Evolutionary conservation across 2,797 vertebrate genomes (phyloP), one percentile per base, ranked within the genome.

Genomic region (Falco biarmicus): DNA sequence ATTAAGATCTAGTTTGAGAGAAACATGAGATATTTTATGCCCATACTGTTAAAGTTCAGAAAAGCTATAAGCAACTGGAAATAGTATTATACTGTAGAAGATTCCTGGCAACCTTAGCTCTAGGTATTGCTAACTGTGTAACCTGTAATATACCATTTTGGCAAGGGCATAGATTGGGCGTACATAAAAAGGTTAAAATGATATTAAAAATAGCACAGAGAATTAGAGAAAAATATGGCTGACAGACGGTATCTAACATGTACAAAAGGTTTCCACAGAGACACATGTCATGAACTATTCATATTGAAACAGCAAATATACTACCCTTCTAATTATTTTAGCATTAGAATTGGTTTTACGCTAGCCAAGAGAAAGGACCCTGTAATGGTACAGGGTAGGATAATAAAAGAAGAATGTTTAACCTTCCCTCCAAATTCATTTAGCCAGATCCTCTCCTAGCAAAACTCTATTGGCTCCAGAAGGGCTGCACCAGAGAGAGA

Each of bases 331-430:
- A 95, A 95, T 96, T 96, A 92, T 96, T 96, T 95, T 93, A 96
- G 47, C 69, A 93, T 96, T 93, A 85, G 79, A 86, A 90, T 45
- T 92, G 75, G 32, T 54, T 90, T 93, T 83, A 81, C 73, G 50
- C 47, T 92, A 73, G 92, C 84, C 84, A 91, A 84, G 79, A 4
- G 8, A 95, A 96, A 93, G 75, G 73, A 81, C 57, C n/a, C 82
- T 75, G 68, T 91, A 95, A 96, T 75, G 43, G 82, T 93, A 88
- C 87, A 86, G 92, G 34, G 61, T 91, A 94, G 84, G 79, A 85
- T 95, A 93, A 95, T 96, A 95, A 96, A 95, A 97, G 34, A 93
- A 90, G 53, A 95, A 95, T 95, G 68, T 83, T 92, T 64, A 92
- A 65, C 79, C 87, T 92, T 96, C 87, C 53, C 84, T 96, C 95